Conservation (phyloP, 1,140 invertebrate species). For the Drosophila pachea region DNA sequence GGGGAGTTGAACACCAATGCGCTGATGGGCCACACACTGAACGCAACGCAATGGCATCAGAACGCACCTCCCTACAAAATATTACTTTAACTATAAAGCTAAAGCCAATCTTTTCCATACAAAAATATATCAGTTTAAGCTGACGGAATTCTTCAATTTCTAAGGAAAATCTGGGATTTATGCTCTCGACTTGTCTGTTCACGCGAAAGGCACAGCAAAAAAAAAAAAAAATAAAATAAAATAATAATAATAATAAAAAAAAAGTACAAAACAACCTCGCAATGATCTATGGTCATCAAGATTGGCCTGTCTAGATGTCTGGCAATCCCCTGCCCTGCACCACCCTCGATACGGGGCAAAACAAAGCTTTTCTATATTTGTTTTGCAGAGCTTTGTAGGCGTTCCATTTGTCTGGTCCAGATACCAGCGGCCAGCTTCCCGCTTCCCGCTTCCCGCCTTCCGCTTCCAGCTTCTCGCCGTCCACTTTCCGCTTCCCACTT, state of each 20-base stretch:
- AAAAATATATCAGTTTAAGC: too few relatives aligned
- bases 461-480: conserved; percentile 14
- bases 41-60: too few relatives aligned
- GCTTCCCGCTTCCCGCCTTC: conserved; percentile 32
- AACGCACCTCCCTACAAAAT: too few relatives aligned
- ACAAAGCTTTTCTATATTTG: conserved; percentile 34
- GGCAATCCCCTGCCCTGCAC: neutral
- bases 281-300: conserved; percentile 39
- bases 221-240: neutral
- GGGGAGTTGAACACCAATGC: neutral
- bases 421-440: conserved; percentile 17
- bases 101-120: too few relatives aligned
- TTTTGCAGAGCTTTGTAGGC: conserved; percentile 34
- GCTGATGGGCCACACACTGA: too few relatives aligned
- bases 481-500: conserved; percentile 20
- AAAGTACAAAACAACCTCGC: too few relatives aligned
- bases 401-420: conserved; percentile 31
- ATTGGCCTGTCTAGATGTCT: conserved; percentile 39
- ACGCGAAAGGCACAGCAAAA: neutral
- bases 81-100: too few relatives aligned
- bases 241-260: too few relatives aligned
- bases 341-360: conserved; percentile 3
- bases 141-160: too few relatives aligned
- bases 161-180: too few relatives aligned
- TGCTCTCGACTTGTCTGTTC: too few relatives aligned